A percentile compares a stretch with the other conserved stretches of the same genome.
Conservation (phyloP, 2,888 invertebrate species). For the Enchytraeus crypticus region DNA sequence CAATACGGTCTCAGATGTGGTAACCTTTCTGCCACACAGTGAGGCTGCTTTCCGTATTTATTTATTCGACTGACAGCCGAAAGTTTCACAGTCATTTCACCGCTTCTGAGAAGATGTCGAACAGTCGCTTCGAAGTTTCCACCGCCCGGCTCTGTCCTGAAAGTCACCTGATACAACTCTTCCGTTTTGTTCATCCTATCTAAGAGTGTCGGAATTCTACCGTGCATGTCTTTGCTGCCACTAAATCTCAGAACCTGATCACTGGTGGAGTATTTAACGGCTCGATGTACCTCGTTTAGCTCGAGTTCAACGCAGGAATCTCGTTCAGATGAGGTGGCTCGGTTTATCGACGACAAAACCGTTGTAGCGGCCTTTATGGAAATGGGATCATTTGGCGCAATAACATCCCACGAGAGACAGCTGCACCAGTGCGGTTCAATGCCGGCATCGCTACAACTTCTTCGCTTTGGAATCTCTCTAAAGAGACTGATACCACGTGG, state of each 20-base stretch:
- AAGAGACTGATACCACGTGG: constrained; percentile 45
- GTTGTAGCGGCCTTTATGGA: constrained; percentile 13
- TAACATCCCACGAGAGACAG: constrained; percentile 72
- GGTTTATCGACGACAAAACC: constrained; percentile 19
- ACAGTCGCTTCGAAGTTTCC: constrained; percentile 77
- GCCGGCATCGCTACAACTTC: constrained; percentile 77
- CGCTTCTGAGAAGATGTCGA: constrained; percentile 37
- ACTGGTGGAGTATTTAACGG: constrained; percentile 18
- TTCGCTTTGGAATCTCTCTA: constrained; percentile 54
- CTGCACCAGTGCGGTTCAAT: constrained; percentile 94
- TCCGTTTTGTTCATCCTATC: constrained; percentile 56
- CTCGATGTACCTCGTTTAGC: constrained; percentile 15
- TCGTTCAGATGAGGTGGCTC: constrained; percentile 7
- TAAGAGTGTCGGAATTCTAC: constrained; percentile 70
- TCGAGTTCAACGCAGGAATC: constrained; percentile 11
- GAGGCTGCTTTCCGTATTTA: no score
- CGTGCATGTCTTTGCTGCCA: constrained; percentile 68
- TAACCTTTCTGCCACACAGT: no score
- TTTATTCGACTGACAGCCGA: no score
- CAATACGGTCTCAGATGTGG: no score
- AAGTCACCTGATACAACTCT: constrained; percentile 70
- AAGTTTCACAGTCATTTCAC: no score
- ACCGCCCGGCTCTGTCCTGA: constrained; percentile 63
- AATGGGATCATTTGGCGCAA: constrained; percentile 52
- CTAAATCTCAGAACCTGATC: constrained; percentile 61